These are phyloP conservation scores for Clarias batrachus DNA, from an alignment of 2,113 vertebrate genomes.

Conservation along the genomic window DNA sequence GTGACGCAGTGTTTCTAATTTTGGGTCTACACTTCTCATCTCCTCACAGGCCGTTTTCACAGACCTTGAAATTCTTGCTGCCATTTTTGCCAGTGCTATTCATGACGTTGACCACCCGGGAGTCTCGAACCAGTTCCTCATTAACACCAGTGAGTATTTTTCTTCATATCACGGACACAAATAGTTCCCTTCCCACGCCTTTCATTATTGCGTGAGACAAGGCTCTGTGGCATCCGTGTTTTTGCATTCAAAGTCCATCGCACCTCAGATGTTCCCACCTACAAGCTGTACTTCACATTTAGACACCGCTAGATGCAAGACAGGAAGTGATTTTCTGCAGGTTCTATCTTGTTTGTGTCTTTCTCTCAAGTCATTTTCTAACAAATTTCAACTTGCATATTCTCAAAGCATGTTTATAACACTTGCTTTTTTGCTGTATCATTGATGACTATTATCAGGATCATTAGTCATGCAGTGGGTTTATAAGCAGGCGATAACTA, in stretches of 20 bases:
- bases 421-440: background rate
- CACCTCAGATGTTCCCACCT: constrained; percentile 36
- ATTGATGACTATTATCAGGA: background rate
- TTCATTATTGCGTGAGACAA: constrained; percentile 2
- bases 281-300: constrained; percentile 4
- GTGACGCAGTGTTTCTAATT: constrained; percentile 9
- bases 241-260: constrained; percentile 7
- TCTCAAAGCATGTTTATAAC: background rate
- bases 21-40: background rate
- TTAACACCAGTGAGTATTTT: constrained; percentile 83
- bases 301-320: constrained; percentile 16
- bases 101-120: constrained; percentile 88
- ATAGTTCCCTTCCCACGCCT: constrained; percentile 22
- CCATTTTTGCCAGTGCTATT: constrained; percentile 89
- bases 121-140: constrained; percentile 88
- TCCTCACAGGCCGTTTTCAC: constrained; percentile 82
- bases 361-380: background rate
- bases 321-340: background rate
- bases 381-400: background rate
- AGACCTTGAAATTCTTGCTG: constrained; percentile 86
- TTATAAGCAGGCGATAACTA: background rate
- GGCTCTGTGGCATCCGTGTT: background rate
- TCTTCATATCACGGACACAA: background rate
- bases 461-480: background rate
- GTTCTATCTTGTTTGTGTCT: background rate